Conservation (phyloP, 2,113 vertebrate species). For the Sander vitreus region DNA sequence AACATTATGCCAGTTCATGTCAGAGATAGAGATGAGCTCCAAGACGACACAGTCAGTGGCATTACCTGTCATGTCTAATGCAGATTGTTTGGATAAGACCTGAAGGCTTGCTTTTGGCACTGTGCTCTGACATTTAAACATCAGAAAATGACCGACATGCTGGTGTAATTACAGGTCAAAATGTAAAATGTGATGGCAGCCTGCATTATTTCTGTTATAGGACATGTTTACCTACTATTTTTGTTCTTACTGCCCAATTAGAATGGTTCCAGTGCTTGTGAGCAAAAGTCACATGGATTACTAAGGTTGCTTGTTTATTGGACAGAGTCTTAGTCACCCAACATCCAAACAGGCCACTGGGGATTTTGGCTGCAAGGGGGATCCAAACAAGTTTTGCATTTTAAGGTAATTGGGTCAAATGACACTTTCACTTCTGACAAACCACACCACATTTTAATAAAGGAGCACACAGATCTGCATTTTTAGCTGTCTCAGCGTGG, state of each 20-base stretch:
- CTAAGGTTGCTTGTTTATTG: slow-evolving; percentile 27
- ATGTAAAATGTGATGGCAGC: neutral
- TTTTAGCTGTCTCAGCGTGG: slow-evolving; percentile 7
- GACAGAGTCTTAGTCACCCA: slow-evolving; percentile 19
- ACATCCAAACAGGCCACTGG: slow-evolving; percentile 14
- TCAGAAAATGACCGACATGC: neutral
- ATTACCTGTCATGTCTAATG: slow-evolving; percentile 15
- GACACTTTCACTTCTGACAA: slow-evolving; percentile 1
- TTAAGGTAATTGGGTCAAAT: slow-evolving; percentile 34
- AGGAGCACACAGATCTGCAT: neutral
- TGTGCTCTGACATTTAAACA: slow-evolving; percentile 18
- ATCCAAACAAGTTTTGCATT: slow-evolving; percentile 47
- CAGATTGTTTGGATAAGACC: neutral
- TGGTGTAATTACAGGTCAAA: slow-evolving; percentile 22
- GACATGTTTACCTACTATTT: neutral
- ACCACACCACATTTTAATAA: neutral
- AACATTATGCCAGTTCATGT: slow-evolving; percentile 40
- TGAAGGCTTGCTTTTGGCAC: neutral
- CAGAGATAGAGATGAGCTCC: slow-evolving; percentile 1
- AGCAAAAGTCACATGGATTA: slow-evolving; percentile 7
- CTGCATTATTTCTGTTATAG: neutral
- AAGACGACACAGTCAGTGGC: neutral
- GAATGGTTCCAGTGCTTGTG: neutral
- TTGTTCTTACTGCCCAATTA: slow-evolving; percentile 18
- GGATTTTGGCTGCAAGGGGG: neutral